Evolutionary conservation across 2,888 invertebrate genomes (phyloP), one percentile per base, ranked within the genome.

Genomic region (Hydraecia micacea): DNA sequence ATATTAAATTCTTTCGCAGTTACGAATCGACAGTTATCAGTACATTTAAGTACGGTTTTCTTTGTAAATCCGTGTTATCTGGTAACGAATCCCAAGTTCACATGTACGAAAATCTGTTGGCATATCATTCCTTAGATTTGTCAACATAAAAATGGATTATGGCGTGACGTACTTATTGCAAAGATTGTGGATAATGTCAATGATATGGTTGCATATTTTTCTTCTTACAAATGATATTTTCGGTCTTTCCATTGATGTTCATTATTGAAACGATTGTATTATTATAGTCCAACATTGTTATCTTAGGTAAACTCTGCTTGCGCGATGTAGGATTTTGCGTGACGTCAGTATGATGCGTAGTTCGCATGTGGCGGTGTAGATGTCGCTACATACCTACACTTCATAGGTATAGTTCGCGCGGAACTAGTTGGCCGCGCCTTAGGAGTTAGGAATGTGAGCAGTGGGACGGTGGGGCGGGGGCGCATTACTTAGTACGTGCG

Each of bases 21-120:
- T 62, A 75, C 67, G 65, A 70, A 83, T 83, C 46, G 39, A 49
- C 28, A 32, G 62, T 73, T 86, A 82, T 73, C 78, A 60, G 9
- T 73, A 13, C 9, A 13, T 63, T 66, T 60, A 73, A 76, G 75
- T 76, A 66, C 28, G 32, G 62, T 68, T 69, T 83, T 69, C 42
- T 58, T 74, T 76, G 32, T 72, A 68, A 86, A 83, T 83, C 84
- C 79, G 68, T 74, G 68, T 76, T 86, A 85, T 83, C 84, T 76
- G 1, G 9, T 25, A 32, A 66, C 32, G 67, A 75, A 49, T 83
- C 21, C 55, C 65, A 65, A 39, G 66, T 73, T 68, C 49, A 73
- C 3, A 60, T 73, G 49, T 39, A 32, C n/a, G 28, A 66, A 84
- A 70, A 83, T 69, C 65, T 66, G 49, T 58, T 69, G 13, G 9